Conservation (phyloP, 1,140 invertebrate species). For the Coelopa frigida region DNA sequence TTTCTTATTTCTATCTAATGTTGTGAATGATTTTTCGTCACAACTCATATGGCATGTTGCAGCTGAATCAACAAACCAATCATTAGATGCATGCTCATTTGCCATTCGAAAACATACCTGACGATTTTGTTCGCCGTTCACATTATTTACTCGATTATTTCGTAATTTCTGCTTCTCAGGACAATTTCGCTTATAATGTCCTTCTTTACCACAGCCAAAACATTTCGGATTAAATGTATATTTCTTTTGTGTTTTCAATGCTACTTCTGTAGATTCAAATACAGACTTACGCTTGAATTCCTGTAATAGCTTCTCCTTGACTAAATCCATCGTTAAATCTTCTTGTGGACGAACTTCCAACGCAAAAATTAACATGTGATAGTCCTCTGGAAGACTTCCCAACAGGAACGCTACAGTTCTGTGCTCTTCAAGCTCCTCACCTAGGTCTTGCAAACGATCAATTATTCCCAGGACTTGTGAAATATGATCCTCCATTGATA, state of each 20-base stretch:
- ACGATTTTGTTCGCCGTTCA: not conserved
- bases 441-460: slow-evolving; percentile 16
- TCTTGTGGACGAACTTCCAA: slow-evolving; percentile 21
- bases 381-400: slow-evolving; percentile 21
- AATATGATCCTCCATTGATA: slow-evolving; percentile 13
- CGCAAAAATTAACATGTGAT: slow-evolving; percentile 19
- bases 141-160: not conserved
- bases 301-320: slow-evolving; percentile 3
- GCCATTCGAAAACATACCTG: slow-evolving; percentile 1
- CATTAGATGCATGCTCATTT: not conserved
- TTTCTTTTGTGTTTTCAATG: not conserved
- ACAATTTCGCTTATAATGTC: slow-evolving; percentile 1
- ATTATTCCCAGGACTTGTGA: slow-evolving; percentile 20
- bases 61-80: slow-evolving; percentile 5
- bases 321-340: slow-evolving; percentile 20
- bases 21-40: not conserved
- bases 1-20: not conserved
- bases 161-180: not conserved
- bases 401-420: slow-evolving; percentile 22
- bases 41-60: no score
- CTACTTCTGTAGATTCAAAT: not conserved
- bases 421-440: slow-evolving; percentile 20
- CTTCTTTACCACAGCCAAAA: slow-evolving; percentile 1
- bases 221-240: slow-evolving; percentile 3
- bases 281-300: slow-evolving; percentile 4